Base-by-base conservation (phyloP, 2,797 vertebrate species). In the Lutjanus argentimaculatus region DNA sequence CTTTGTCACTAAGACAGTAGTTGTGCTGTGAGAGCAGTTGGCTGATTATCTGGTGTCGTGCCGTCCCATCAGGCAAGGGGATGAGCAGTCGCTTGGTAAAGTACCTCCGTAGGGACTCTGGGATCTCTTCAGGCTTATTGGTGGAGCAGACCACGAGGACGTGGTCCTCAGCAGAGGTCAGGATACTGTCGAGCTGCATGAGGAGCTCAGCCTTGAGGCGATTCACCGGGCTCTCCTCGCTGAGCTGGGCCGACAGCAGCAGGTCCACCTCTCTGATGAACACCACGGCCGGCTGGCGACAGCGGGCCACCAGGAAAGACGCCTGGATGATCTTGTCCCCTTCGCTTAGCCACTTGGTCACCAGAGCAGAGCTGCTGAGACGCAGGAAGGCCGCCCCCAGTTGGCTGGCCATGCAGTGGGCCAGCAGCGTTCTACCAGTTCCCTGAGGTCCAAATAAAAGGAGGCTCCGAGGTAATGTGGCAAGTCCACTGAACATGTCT, bases 1-100 rank as follows among this genome's bases (percentile, higher is more conserved):
- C 99, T 96, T 99, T 99, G 95, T 99, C 99, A 93, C 95, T 97
- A 90, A 99, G 97, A 97, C 98, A 99, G 96, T 99, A 99, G 97
- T 98, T 99, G 96, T 99, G 98, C 96, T 98, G 98, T 94, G 98
- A 98, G 92, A 99, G 98, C 96, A 99, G 95, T 92, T 99, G 98
- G 96, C 97, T 97, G 97, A 99, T 98, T 96, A 99, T 99, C 97
- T 99, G 99, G 95, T 99, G 99, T 92, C 99, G 97, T 57, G 98
- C 98, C 75, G 97, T 96, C 94, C 97, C 96, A 95, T 99, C 98
- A 83, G 99, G 99, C 94, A 98, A 96, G 75, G 98, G 98, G 92
- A 99, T 97, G 94, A 99, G 97, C 95, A 99, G 96, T 94, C 98
- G 96, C 95, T 97, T 99, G 94, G 97, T 96, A 95, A 99, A 99